These are phyloP conservation scores for Acronicta psi DNA, from an alignment of 2,888 invertebrate genomes.

Conservation along the genomic window DNA sequence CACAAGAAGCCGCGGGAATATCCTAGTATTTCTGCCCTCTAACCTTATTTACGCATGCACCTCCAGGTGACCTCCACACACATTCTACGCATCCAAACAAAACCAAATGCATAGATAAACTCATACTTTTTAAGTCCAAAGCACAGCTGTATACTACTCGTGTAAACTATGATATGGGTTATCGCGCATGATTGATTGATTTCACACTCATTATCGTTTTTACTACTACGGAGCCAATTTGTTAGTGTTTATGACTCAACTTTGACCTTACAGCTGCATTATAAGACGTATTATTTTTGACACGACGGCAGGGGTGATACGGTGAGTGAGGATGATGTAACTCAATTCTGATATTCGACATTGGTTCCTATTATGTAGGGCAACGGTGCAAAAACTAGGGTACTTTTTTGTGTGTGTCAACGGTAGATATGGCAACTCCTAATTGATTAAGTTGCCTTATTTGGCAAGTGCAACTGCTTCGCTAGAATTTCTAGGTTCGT, in stretches of 20 bases:
- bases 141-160: slow-evolving; percentile 57
- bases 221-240: slow-evolving; percentile 44
- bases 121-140: slow-evolving; percentile 17
- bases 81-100: slow-evolving; percentile 31
- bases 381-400: too few species aligned
- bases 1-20: not conserved
- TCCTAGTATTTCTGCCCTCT: slow-evolving; percentile 1
- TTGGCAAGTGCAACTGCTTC: too few species aligned
- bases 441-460: too few species aligned
- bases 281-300: slow-evolving; percentile 40
- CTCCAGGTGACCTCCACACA: slow-evolving; percentile 21
- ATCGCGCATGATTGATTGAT: slow-evolving; percentile 73
- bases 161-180: slow-evolving; percentile 68
- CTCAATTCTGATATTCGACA: not conserved
- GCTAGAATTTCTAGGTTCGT: too few species aligned
- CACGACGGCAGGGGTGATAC: slow-evolving; percentile 18
- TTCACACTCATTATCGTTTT: slow-evolving; percentile 58
- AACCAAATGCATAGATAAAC: slow-evolving; percentile 16
- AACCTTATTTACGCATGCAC: slow-evolving; percentile 6
- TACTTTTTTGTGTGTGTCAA: too few species aligned
- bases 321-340: slow-evolving; percentile 27
- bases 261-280: slow-evolving; percentile 55
- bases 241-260: slow-evolving; percentile 50
- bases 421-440: too few species aligned
- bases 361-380: not conserved